A percentile compares a stretch with the other conserved stretches of the same genome.
Evolutionary conservation across 2,113 vertebrate species (phyloP).

Genomic region (Neotragus moschatus): DNA sequence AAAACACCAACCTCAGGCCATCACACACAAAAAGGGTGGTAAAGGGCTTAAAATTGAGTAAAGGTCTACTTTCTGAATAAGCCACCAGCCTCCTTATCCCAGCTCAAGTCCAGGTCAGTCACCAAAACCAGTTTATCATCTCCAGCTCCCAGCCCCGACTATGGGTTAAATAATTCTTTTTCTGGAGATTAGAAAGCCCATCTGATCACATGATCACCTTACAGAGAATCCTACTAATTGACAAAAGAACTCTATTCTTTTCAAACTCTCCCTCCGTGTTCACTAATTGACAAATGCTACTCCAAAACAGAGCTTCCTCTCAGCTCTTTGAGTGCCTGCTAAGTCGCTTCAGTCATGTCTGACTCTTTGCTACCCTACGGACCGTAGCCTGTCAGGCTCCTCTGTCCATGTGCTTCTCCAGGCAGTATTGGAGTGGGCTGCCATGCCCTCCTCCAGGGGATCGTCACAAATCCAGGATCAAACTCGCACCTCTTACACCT

Average conservation of each 20-base stretch:
- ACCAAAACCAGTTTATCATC: constrained; percentile 7
- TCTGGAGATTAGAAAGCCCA: constrained; percentile 3
- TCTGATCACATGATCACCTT: background rate
- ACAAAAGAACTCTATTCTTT: background rate
- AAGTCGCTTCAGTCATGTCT: background rate
- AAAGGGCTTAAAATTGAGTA: background rate
- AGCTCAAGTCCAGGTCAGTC: background rate
- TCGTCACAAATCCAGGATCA: background rate
- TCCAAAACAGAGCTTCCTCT: background rate
- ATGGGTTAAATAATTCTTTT: background rate
- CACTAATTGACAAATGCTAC: background rate
- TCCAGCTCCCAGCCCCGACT: background rate
- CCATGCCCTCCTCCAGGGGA: background rate
- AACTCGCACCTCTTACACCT: background rate
- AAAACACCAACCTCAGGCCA: background rate
- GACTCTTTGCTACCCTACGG: background rate
- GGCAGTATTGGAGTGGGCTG: background rate
- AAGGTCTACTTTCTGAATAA: background rate
- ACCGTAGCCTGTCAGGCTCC: background rate
- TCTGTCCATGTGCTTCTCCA: background rate
- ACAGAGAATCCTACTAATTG: background rate
- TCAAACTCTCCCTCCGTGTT: background rate
- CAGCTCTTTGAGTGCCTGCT: background rate
- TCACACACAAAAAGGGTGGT: background rate
- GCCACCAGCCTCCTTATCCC: background rate